These are phyloP conservation scores for Paralichthys olivaceus DNA, from an alignment of 2,113 vertebrate species.

Conservation along the genomic window DNA sequence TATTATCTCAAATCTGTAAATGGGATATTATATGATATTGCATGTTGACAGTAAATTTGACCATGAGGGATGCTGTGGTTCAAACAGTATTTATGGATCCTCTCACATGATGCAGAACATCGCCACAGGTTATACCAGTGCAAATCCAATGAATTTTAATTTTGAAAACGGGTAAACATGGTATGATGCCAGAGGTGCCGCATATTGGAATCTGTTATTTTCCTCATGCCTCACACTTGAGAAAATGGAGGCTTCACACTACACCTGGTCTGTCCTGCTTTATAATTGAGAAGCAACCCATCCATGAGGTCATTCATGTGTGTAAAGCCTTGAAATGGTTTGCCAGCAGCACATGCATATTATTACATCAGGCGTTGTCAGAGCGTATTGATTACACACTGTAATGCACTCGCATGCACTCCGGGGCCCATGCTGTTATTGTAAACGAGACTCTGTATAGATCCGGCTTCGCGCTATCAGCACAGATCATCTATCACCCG, in stretches of 20 bases:
- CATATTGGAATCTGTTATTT: constrained; percentile 39
- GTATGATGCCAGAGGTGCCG: constrained; percentile 10
- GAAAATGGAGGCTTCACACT: constrained; percentile 9
- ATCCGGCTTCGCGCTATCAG: constrained; percentile 63
- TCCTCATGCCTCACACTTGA: neutral
- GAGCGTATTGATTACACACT: constrained; percentile 73
- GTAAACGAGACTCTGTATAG: constrained; percentile 71
- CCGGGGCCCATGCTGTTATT: constrained; percentile 63
- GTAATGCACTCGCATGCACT: constrained; percentile 75
- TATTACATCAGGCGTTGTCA: constrained; percentile 74
- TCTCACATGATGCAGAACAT: constrained; percentile 21
- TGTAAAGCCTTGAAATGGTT: constrained; percentile 62
- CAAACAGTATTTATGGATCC: neutral
- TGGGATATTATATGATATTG: constrained; percentile 2
- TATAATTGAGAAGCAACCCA: constrained; percentile 71
- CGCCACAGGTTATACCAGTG: constrained; percentile 4
- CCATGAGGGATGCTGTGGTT: neutral
- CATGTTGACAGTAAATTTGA: neutral
- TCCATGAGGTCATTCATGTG: constrained; percentile 63
- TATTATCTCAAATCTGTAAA: neutral
- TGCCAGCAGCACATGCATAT: constrained; percentile 72
- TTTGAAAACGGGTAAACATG: constrained; percentile 18
- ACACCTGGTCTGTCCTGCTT: constrained; percentile 6
- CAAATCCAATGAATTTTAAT: constrained; percentile 28
- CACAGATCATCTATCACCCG: constrained; percentile 66